These are phyloP conservation scores for Nomada fabriciana DNA, from an alignment of 2,888 invertebrate species.

Conservation along the genomic window DNA sequence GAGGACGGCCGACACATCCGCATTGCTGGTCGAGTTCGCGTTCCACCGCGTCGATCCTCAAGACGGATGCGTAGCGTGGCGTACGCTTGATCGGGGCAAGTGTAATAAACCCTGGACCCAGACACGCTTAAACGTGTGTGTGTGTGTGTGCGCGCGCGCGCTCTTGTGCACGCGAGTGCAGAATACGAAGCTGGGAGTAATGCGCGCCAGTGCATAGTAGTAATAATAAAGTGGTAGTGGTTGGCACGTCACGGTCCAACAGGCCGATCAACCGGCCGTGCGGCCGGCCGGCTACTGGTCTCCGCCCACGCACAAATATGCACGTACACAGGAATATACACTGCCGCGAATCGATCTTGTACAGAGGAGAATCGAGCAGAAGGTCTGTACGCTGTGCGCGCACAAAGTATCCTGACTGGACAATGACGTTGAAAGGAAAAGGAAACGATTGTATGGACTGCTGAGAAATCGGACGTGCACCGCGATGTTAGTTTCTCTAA, in stretches of 20 bases:
- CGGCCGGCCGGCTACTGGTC: constrained; percentile 81
- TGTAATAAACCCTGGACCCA: constrained; percentile 75
- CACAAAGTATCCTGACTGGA: background rate
- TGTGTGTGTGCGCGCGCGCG: background rate
- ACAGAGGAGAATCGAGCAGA: background rate
- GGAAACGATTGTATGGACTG: background rate
- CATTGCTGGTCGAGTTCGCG: constrained; percentile 38
- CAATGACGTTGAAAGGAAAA: background rate
- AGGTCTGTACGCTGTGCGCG: background rate
- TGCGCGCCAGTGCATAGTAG: constrained; percentile 73
- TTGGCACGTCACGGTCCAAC: constrained; percentile 83
- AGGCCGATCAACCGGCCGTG: constrained; percentile 82
- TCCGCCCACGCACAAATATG: constrained; percentile 79
- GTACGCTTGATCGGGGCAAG: constrained; percentile 74
- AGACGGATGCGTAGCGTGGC: constrained; percentile 69
- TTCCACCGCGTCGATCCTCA: constrained; percentile 46
- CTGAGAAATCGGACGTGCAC: background rate
- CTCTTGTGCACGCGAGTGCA: background rate
- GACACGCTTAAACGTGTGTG: constrained; percentile 13
- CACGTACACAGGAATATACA: constrained; percentile 35
- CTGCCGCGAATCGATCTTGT: constrained; percentile 1
- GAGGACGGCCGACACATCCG: constrained; percentile 38
- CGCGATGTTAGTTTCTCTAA: background rate
- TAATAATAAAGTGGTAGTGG: constrained; percentile 83
- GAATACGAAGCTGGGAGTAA: constrained; percentile 57